Base-by-base conservation (phyloP, 2,888 invertebrate genomes). In the Lysandra bellargus region DNA sequence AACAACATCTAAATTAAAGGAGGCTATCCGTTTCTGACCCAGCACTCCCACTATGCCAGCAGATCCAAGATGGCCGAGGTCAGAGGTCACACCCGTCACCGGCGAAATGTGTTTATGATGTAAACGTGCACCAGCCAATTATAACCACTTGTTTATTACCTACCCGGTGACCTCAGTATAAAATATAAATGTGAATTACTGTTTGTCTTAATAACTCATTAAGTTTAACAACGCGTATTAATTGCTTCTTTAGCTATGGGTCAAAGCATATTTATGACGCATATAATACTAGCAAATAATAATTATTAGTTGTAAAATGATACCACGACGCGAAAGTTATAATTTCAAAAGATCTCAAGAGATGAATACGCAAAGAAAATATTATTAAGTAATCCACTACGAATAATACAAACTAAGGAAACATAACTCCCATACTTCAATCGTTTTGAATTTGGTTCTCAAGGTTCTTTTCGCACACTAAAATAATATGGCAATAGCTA, bases 21-120 rank as follows among this genome's bases (percentile, higher is more conserved):
- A 49, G 57, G 57, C 57, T 57, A 17, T 14, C 57, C 14, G 4
- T 57, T 57, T 57, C 57, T 57, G 57, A 17, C 57, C 57, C 57
- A 57, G 57, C 57, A 57, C 57, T 57, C 57, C 57, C 57, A 17
- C 17, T 57, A 57, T 17, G 4, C 17, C 17, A 1, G 57, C 17
- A 57, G 57, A 33, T 14, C 33, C 37, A 33, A 69, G 33, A 69
- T 69, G 69, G 33, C 33, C 69, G 69, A 69, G 64, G 69, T 33
- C 69, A 5, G 17, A 69, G 69, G 33, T 69, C 69, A 69, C 5
- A 12, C 69, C 69, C 69, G 69, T 69, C 69, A 37, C 69, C 69
- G 5, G 17, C 69, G 12, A 69, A 37, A 33, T 37, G 64, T 64
- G 64, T 69, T 69, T 69, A 69, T 69, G 69, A 69, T 69, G 69